Percentiles rank a stretch among this genome's conserved stretches.
These are phyloP conservation scores for Forficula auricularia DNA, from an alignment of 1,140 invertebrate species.

Conservation along the genomic window DNA sequence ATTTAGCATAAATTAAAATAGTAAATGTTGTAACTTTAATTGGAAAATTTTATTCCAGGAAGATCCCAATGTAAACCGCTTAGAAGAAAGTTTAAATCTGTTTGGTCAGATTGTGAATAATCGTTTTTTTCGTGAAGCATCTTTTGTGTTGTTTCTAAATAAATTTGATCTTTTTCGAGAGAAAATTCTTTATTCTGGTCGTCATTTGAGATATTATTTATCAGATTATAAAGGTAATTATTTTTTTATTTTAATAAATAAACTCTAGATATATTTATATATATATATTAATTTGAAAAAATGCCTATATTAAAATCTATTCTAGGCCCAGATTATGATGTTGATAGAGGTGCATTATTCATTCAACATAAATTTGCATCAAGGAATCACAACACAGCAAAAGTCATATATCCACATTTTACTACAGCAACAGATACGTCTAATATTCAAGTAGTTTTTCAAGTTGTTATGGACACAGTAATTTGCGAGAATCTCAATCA, in stretches of 20 bases:
- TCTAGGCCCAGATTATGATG: constrained; percentile 41
- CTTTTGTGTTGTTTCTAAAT: constrained; percentile 49
- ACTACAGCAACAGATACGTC: constrained; percentile 46
- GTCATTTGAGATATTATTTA: constrained; percentile 40
- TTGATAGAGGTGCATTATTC: constrained; percentile 41
- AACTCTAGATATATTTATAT: neutral
- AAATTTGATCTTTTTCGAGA: constrained; percentile 51
- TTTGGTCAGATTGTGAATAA: constrained; percentile 48
- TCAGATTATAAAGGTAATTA: constrained; percentile 34
- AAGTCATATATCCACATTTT: constrained; percentile 43
- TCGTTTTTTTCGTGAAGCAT: constrained; percentile 41
- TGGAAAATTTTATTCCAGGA: too few relatives aligned
- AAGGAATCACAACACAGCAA: constrained; percentile 34
- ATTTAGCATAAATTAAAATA: too few relatives aligned
- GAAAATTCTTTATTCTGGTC: constrained; percentile 41
- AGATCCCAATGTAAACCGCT: constrained; percentile 40
- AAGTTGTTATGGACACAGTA: constrained; percentile 42
- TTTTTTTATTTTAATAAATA: constrained; percentile 3
- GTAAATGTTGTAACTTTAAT: too few relatives aligned
- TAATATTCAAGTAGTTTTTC: constrained; percentile 40
- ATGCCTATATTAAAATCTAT: neutral
- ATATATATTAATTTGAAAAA: constrained; percentile 6
- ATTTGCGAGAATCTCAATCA: constrained; percentile 37
- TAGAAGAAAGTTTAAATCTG: constrained; percentile 44
- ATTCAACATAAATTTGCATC: constrained; percentile 29